Base-by-base conservation (phyloP, 2,888 invertebrate genomes). In the Charanyca ferruginea region DNA sequence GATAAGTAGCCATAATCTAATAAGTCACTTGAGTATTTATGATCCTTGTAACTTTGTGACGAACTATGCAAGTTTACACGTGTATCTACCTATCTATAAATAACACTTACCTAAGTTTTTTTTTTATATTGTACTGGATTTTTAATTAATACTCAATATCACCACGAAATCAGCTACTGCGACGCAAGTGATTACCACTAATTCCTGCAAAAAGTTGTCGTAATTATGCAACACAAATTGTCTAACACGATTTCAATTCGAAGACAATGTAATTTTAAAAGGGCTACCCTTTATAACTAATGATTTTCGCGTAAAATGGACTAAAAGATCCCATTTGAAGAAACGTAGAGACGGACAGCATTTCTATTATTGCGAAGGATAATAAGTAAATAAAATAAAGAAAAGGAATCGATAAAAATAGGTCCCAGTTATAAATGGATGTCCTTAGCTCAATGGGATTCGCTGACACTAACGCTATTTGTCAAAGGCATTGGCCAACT, bases 1-100 rank as follows among this genome's bases (percentile, higher is more conserved):
- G 85, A 88, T 89, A 89, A 86, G 83, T 83, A 65, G 67, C 61
- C 75, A 67, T 80, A 81, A 83, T 74, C 62, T 83, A 80, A 78
- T 84, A 81, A 80, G 25, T 77, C 69, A 77, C 71, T 74, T 16
- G 42, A 77, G 73, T 77, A 73, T 80, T 81, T 80, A 79, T 77
- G 71, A 73, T 71, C 69, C 67, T 78, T 65, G 57, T 71, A 68
- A 70, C 59, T 63, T 64, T 62, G 66, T 61, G 61, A 66, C 63
- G 55, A 64, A 60, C 53, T 69, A 23, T 65, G 70, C 70, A 70
- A 20, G 66, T 55, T 63, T 20, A 58, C 35, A 28, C 45, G 18
- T 35, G 41, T 55, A 51, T n/a, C 52, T 55, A 66, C 51, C 44
- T 53, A 60, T 72, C 47, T 63, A 59, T 61, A 3, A 48, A 9